phyloP scores from a whole-genome alignment of 2,113 vertebrate species.

The Ptychochromis oligacanthus region DNA sequence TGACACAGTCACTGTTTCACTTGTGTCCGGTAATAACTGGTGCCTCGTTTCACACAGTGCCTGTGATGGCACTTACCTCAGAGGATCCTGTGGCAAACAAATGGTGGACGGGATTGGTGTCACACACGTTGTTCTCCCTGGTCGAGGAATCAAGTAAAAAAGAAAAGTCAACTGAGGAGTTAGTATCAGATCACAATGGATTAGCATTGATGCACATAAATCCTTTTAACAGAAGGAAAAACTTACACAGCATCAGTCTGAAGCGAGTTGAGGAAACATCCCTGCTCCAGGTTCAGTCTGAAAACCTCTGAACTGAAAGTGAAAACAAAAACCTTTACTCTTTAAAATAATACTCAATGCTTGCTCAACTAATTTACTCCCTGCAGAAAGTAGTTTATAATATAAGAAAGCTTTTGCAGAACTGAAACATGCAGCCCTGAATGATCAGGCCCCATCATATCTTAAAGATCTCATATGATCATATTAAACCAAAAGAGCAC shows the following conservation, averaged over 20 bases:
- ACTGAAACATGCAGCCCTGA: too few relatives aligned
- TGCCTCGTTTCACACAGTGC: constrained; percentile 10
- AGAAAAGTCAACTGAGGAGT: not conserved
- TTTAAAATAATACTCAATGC: not conserved
- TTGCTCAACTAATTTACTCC: not conserved
- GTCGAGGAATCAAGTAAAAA: constrained; percentile 5
- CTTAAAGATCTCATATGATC: too few relatives aligned
- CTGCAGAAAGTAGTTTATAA: too few relatives aligned
- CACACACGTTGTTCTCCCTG: constrained; percentile 93
- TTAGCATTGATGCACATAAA: not conserved
- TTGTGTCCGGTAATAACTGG: not conserved
- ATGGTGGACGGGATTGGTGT: constrained; percentile 92
- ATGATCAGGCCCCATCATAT: too few relatives aligned
- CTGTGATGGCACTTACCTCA: constrained; percentile 81
- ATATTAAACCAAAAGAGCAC: too few relatives aligned
- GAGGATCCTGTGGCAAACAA: constrained; percentile 90
- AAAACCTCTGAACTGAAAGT: constrained; percentile 89
- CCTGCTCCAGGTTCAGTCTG: constrained; percentile 95
- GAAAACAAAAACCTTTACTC: not conserved
- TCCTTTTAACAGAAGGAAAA: not conserved
- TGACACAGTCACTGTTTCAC: not conserved
- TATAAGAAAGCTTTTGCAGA: too few relatives aligned
- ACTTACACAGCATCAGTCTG: constrained; percentile 92
- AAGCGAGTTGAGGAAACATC: constrained; percentile 92
- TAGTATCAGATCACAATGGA: not conserved